Conservation (phyloP, 2,797 vertebrate species). For the Halcyon leucocephala region DNA sequence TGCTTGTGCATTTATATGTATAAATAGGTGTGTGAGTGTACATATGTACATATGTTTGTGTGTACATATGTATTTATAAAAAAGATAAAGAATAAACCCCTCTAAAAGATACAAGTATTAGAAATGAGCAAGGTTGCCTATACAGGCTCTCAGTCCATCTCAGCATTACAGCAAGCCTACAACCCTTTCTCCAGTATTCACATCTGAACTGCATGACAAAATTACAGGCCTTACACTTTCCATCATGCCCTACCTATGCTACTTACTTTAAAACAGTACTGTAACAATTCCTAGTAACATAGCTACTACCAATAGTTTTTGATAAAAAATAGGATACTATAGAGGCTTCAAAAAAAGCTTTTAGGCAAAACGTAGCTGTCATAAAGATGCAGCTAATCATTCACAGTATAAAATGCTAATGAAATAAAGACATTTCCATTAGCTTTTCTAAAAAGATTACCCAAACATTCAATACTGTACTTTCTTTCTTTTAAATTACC, state of each 20-base stretch:
- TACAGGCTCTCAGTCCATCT: background rate
- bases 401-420: slow-evolving; percentile 14
- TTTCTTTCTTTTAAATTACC: background rate
- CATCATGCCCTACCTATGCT: background rate
- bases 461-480: background rate
- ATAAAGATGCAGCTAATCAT: background rate
- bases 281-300: background rate
- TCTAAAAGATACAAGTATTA: background rate
- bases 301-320: background rate
- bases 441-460: slow-evolving; percentile 3
- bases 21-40: background rate
- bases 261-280: background rate
- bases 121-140: background rate
- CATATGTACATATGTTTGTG: too few species aligned
- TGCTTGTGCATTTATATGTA: accelerated
- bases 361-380: background rate
- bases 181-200: background rate
- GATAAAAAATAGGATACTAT: background rate
- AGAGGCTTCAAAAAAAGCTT: background rate
- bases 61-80: background rate
- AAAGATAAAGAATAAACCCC: background rate
- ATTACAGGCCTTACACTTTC: background rate
- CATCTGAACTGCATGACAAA: background rate
- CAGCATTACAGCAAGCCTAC: background rate
- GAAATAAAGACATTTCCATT: slow-evolving; percentile 42